Base-by-base conservation (phyloP, 2,888 invertebrate genomes). In the Catonia carolina region DNA sequence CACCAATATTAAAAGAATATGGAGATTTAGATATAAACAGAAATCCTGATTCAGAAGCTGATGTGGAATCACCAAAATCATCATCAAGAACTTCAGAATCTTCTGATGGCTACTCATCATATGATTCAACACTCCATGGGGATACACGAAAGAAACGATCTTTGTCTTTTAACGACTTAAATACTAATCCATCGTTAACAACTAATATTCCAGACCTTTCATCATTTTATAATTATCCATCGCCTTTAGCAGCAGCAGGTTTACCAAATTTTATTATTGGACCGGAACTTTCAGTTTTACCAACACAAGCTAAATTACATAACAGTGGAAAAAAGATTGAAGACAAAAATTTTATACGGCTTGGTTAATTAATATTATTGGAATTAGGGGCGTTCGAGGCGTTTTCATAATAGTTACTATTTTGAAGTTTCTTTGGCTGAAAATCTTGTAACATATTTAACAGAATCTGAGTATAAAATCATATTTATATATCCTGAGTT, bases 241-340 rank as follows among this genome's bases (percentile, higher is more conserved):
- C 53, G 7, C 53, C 53, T 8, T 37, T 57, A 14, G 49, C 56
- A 8, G 57, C 60, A 5, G 57, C 60, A 5, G 56, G 56, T 2
- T 42, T 57, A 2, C 57, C 60, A 8, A 55, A 55, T 15, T 49
- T 60, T 27, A 60, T 60, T 49, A 36, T 60, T 2, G 57, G 60
- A 22, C 60, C 60, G 1, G 60, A 60, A 47, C 42, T 60, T 8
- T 55, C 60, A 18, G 50, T 60, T n/a, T 55, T 60, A n/a, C 60
- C 60, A 15, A 27, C 48, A 12, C 36, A 55, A n/a, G 56, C 54
- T 1, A 27, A 14, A n/a, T 27, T 39, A 18, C 37, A 49, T 6
- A 37, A 20, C 18, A 55, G 48, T 47, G 22, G 20, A 14, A 55
- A 48, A 14, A 37, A 36, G n/a, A 48, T 47, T n/a, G 52, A 51